Evolutionary conservation across 2,888 invertebrate genomes (phyloP).

Genomic region (Tenthredo distinguenda): DNA sequence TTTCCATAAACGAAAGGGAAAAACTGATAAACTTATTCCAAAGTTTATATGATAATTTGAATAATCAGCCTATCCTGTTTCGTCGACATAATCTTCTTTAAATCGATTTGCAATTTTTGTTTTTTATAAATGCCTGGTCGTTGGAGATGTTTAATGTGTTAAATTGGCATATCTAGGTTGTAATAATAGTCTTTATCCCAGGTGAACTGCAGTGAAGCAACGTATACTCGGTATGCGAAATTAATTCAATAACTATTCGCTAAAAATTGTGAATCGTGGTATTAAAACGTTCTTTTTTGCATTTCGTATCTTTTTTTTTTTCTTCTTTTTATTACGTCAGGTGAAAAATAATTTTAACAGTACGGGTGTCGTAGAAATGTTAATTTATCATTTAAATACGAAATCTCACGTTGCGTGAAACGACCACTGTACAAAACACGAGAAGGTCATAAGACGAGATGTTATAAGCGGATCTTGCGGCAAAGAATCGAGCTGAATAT

Average conservation of each 20-base stretch:
- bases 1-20: not conserved
- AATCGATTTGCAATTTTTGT: not conserved
- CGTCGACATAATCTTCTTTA: not conserved
- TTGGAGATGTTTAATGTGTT: not conserved
- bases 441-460: slow-evolving; percentile 35
- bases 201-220: not conserved
- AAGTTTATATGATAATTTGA: not conserved
- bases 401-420: slow-evolving; percentile 10
- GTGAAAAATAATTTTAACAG: not conserved
- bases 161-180: not conserved
- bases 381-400: slow-evolving; percentile 42
- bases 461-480: slow-evolving; percentile 14
- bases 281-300: not conserved
- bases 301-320: not conserved
- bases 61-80: not conserved
- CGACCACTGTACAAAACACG: not conserved
- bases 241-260: not conserved
- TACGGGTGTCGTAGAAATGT: slow-evolving; percentile 30
- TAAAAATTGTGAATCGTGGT: not conserved
- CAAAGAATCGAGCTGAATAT: slow-evolving; percentile 35
- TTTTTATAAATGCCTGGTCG: not conserved
- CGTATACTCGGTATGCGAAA: not conserved
- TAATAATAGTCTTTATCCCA: not conserved
- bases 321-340: not conserved
- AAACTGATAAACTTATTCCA: not conserved